phyloP scores from a whole-genome alignment of 2,888 invertebrate genomes.

The Aromia moschata region DNA sequence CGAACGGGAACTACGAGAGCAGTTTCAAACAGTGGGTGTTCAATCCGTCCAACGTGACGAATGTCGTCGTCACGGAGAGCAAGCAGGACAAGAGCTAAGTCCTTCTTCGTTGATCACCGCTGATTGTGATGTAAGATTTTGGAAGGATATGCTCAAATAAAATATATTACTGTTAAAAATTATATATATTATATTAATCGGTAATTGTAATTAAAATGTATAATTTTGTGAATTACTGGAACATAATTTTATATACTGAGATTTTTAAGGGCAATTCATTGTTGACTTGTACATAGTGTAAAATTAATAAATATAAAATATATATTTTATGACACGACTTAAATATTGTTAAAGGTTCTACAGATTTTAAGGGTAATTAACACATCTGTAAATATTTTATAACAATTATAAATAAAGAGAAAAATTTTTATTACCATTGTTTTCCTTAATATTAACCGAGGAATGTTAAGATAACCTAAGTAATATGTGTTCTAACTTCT shows the following conservation, averaged over 20 bases:
- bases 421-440: constrained; percentile 3
- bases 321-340: constrained; percentile 32
- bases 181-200: constrained; percentile 26
- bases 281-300: constrained; percentile 42
- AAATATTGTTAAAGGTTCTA: constrained; percentile 39
- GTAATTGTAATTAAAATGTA: constrained; percentile 15
- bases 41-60: constrained; percentile 59
- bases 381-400: constrained; percentile 36
- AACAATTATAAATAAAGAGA: constrained; percentile 28
- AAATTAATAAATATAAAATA: constrained; percentile 37
- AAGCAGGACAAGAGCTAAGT: constrained; percentile 41
- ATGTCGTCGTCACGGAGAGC: constrained; percentile 57
- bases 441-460: no score
- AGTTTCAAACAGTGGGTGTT: constrained; percentile 63
- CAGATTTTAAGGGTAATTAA: constrained; percentile 41
- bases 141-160: constrained; percentile 23
- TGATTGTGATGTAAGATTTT: constrained; percentile 23
- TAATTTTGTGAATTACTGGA: constrained; percentile 25
- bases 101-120: constrained; percentile 3
- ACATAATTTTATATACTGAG: constrained; percentile 16
- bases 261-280: constrained; percentile 22
- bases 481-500: no score
- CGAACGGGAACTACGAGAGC: constrained; percentile 54
- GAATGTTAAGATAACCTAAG: no score
- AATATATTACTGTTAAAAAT: constrained; percentile 24